Conservation (phyloP, 2,888 invertebrate species). For the Dryomyza anilis region DNA sequence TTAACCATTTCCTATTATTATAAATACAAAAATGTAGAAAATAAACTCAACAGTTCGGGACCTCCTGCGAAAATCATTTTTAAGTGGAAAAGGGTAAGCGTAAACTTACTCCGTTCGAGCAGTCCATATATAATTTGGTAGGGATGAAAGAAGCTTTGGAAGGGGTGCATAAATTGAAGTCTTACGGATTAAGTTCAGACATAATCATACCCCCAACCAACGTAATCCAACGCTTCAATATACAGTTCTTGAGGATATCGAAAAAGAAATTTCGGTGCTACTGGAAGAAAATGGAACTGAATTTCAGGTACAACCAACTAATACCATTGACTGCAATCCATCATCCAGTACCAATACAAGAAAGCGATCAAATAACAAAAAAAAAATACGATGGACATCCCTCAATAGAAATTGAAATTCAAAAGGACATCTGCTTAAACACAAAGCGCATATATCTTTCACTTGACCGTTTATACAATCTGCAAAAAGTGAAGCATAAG, state of each 20-base stretch:
- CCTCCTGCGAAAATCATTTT: too few relatives aligned
- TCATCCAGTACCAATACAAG: constrained; percentile 8
- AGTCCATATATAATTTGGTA: too few relatives aligned
- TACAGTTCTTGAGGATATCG: not conserved
- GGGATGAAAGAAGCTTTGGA: not conserved
- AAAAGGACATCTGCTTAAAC: not conserved
- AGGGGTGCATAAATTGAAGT: not conserved
- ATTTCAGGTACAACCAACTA: not conserved
- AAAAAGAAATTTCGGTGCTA: not conserved
- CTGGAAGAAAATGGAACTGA: not conserved
- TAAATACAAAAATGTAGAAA: too few relatives aligned
- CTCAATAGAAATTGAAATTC: not conserved
- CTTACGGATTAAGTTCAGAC: not conserved
- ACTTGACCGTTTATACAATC: not conserved
- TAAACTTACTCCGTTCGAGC: too few relatives aligned
- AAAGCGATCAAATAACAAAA: too few relatives aligned
- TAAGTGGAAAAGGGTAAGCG: too few relatives aligned
- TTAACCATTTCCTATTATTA: too few relatives aligned
- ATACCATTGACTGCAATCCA: not conserved
- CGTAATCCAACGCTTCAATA: not conserved
- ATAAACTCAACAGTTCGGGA: too few relatives aligned
- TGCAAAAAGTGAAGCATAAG: not conserved
- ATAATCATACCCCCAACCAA: too few relatives aligned
- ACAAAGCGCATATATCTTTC: not conserved
- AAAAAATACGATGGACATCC: not conserved